Conservation (phyloP, 2,888 invertebrate species). For the Hyppa rectilinea region DNA sequence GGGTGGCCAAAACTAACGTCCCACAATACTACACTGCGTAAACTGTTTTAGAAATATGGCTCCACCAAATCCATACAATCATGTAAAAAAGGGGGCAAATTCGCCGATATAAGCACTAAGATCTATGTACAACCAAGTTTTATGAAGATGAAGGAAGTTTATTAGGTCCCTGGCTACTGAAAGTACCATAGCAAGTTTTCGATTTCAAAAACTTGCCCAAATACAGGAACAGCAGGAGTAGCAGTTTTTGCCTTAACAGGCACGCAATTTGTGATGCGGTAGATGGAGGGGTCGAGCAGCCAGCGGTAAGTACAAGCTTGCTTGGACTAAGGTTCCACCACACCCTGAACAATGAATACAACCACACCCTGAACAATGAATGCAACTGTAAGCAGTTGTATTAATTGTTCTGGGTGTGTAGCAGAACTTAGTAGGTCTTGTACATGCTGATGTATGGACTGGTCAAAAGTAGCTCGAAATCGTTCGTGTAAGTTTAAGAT, state of each 20-base stretch:
- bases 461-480: constrained; percentile 1
- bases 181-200: background rate
- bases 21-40: background rate
- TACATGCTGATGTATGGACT: background rate
- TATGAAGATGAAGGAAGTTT: background rate
- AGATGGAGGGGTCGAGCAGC: no score
- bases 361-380: no score
- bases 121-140: background rate
- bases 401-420: no score
- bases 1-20: background rate
- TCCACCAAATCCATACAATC: background rate
- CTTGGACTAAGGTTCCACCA: no score
- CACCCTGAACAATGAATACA: no score
- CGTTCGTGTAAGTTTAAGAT: background rate
- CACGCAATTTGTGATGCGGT: no score
- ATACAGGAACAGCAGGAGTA: background rate
- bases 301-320: no score
- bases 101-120: background rate
- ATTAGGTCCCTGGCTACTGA: background rate
- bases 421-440: background rate
- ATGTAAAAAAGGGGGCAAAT: background rate
- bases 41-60: background rate
- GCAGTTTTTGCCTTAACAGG: background rate
- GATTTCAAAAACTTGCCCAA: background rate
- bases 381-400: no score